These are phyloP conservation scores for Spicauda simplicius DNA, from an alignment of 2,888 invertebrate species.

Conservation along the genomic window DNA sequence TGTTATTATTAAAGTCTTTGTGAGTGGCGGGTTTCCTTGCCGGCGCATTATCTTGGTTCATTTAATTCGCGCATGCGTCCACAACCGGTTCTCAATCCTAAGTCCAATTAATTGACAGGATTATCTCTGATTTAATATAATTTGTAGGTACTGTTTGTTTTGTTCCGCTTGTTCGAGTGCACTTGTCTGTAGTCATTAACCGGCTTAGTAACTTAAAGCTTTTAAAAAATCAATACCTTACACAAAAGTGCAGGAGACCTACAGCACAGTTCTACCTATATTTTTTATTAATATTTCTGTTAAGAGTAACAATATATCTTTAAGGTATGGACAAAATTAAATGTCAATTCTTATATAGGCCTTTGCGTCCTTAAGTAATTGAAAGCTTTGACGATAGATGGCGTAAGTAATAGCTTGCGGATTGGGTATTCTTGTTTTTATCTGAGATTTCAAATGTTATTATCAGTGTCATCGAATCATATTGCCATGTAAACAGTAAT, in stretches of 20 bases:
- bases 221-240: conserved; percentile 15
- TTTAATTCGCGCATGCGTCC: conserved; percentile 75
- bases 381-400: neutral
- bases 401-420: neutral
- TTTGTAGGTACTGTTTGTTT: conserved; percentile 78
- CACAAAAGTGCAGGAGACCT: neutral
- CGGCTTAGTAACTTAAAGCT: conserved; percentile 41
- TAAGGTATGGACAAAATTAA: no score
- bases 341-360: no score
- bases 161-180: conserved; percentile 63
- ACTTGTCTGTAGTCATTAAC: conserved; percentile 54
- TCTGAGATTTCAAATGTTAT: no score
- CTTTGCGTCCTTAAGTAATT: no score
- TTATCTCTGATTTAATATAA: conserved; percentile 84
- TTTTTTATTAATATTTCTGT: no score
- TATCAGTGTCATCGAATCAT: no score
- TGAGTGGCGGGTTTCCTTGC: conserved; percentile 32
- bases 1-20: conserved; percentile 19
- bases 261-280: neutral
- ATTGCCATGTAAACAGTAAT: no score
- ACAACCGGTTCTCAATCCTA: conserved; percentile 78
- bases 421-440: neutral
- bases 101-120: conserved; percentile 84
- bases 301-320: no score
- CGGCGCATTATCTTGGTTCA: conserved; percentile 60